phyloP scores from a whole-genome alignment of 1,140 invertebrate genomes.

The Saxidomus purpurata region DNA sequence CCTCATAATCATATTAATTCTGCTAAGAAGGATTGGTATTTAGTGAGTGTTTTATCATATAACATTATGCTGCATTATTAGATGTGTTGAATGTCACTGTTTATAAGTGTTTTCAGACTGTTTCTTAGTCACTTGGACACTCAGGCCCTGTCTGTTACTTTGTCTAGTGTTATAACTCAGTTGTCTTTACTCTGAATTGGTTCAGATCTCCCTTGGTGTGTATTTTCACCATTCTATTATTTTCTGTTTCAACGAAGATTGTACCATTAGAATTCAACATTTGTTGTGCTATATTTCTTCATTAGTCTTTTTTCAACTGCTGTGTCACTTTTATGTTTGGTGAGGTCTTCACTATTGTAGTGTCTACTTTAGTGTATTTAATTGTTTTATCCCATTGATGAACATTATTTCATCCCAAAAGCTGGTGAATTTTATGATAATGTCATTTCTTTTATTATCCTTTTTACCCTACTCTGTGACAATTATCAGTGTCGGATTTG shows the following conservation, averaged over 20 bases:
- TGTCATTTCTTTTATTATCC: not conserved
- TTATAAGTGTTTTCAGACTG: no score
- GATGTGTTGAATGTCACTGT: no score
- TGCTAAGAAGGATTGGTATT: no score
- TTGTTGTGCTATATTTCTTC: not conserved
- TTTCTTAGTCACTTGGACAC: no score
- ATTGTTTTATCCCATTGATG: not conserved
- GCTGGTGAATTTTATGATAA: not conserved
- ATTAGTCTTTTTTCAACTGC: not conserved
- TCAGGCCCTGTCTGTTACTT: no score
- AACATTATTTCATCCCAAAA: not conserved
- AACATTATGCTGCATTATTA: no score
- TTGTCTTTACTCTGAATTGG: no score
- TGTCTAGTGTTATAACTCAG: no score
- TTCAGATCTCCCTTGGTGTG: not conserved
- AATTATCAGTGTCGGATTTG: not conserved
- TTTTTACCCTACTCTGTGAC: not conserved
- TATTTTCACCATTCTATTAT: not conserved
- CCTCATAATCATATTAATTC: no score
- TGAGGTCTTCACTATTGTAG: slow-evolving; percentile 1
- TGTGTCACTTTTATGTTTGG: not conserved
- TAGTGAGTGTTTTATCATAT: no score
- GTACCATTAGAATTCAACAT: no score
- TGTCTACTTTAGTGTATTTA: not conserved
- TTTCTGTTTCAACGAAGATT: no score